phyloP scores from a whole-genome alignment of 2,797 vertebrate genomes.

The Poeciliopsis paucimaculata region DNA sequence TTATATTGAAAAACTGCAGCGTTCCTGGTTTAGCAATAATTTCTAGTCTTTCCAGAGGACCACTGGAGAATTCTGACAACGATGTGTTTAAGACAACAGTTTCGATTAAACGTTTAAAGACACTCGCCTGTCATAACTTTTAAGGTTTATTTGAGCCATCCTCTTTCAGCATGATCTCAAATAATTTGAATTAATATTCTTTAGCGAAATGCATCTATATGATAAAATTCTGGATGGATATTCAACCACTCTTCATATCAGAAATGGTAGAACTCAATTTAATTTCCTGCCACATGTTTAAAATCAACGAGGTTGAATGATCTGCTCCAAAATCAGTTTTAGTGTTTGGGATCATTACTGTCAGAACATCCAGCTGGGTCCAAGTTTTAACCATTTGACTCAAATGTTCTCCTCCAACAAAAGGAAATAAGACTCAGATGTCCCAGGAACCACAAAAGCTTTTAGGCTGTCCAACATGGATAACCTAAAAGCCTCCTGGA shows the following conservation, averaged over 20 bases:
- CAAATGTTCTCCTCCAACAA: neutral
- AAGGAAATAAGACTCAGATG: neutral
- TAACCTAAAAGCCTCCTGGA: neutral
- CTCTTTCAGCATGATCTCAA: neutral
- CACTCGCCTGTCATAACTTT: neutral
- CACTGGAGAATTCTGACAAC: neutral
- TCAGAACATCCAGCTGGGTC: neutral
- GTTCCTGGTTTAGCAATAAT: neutral
- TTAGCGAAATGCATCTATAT: neutral
- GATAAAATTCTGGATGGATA: neutral
- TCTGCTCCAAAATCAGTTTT: neutral
- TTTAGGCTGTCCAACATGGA: neutral
- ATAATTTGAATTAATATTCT: neutral
- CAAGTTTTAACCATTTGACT: neutral
- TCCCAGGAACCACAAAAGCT: neutral
- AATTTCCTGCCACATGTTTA: neutral
- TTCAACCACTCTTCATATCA: neutral
- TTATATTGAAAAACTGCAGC: neutral
- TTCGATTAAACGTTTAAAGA: neutral
- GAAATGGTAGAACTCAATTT: neutral
- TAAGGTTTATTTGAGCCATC: neutral
- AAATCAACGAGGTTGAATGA: neutral
- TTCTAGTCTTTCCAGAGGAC: neutral
- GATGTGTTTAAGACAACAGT: neutral
- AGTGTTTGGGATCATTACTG: neutral